Base-by-base conservation (phyloP, 2,888 invertebrate species). In the Drosophila merina region DNA sequence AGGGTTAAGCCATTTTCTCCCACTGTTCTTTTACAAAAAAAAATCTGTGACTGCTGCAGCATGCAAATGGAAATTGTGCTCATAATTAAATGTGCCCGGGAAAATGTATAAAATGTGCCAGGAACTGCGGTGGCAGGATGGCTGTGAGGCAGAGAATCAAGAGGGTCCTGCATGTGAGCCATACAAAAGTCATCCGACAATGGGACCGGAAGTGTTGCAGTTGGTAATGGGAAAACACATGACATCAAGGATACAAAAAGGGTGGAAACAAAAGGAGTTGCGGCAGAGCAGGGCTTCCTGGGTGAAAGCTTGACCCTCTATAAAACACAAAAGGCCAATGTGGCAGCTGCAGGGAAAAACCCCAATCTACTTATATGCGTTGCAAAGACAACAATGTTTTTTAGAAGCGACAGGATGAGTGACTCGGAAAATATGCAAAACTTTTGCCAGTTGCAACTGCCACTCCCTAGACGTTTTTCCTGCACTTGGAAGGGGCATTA, bases 401-500 rank as follows among this genome's bases (percentile, higher is more conserved):
- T 14, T n/a, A 14, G 26, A 60, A 49, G 31, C 36, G 70, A 33
- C 44, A 26, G 33, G 30, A 45, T 58, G 55, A 55, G 57, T 71
- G 81, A 57, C 60, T 62, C 59, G 62, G 49, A 72, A 77, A 77
- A 75, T 80, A 86, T 81, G 81, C 78, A 77, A 76, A 70, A 83
- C 74, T 74, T 81, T 75, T 36, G 28, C 42, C n/a, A 67, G 49
- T 30, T 58, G 57, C 55, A 45, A 12, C 33, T 26, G 56, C 25
- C 44, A 25, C 25, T 44, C 25, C 44, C 20, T 25, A 9, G 5
- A 10, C 9, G 4, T 44, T 2, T 10, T 5, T 6, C 8, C 4
- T 20, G 40, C 40, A 42, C 40, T 42, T 42, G 20, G 3, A 42
- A 42, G 20, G 20, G 6, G 14, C 5, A 9, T 42, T 42, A 42